Base-by-base conservation (phyloP, 2,113 vertebrate species). In the Periophthalmus modestus region DNA sequence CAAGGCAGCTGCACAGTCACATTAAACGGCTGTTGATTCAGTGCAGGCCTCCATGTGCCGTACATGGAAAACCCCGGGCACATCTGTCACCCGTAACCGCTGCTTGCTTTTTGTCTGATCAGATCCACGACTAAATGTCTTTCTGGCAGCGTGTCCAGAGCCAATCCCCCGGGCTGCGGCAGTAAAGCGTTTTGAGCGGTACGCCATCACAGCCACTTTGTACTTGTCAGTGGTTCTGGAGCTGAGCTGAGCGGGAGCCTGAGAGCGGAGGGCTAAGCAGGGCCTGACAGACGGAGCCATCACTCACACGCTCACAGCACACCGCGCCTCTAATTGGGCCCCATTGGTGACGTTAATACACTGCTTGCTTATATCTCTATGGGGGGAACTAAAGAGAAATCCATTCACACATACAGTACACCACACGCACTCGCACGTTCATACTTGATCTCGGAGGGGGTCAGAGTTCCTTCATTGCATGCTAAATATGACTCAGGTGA, bases 11-110 rank as follows among this genome's bases (percentile, higher is more conserved):
- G 76, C 70, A 59, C 73, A 69, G 48, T 68, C 59, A 72, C 39
- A 21, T 68, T 78, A 72, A 69, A 73, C 36, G 52, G 57, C 67
- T 63, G 47, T 67, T 72, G 68, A 76, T 78, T 66, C 33, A 71
- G 48, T 36, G 14, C 43, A 48, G 55, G 47, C 15, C 54, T n/a
- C 54, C 54, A 2, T 28, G 28, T 28, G 28, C 28, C 28, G 28
- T 28, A 28, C 28, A 28, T 28, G 28, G 46, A 59, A n/a, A 39
- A 54, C 57, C 33, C 15, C 43, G 14, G 15, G 28, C 21, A 65
- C 57, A 73, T 77, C 57, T 69, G 71, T 69, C 69, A 68, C 62
- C 24, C 39, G 47, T 39, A 73, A 47, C 55, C 21, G 21, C 50
- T 48, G 23, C 19, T 28, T 28, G 50, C 28, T 23, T 50, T 7